Evolutionary conservation across 1,140 invertebrate species (phyloP).

Genomic region (Micrasema minimum): DNA sequence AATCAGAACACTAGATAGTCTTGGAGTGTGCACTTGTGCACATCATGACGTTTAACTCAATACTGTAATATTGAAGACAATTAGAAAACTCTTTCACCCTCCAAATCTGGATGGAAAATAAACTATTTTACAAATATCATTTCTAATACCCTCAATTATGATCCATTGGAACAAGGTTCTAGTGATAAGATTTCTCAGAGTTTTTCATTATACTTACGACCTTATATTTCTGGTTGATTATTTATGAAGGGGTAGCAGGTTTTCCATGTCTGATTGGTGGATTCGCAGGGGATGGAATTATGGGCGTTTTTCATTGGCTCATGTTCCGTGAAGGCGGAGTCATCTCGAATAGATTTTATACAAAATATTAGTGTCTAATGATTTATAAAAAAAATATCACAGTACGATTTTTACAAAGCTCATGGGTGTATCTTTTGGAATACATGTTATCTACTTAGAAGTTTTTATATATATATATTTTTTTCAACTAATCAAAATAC

Average conservation of each 20-base stretch:
- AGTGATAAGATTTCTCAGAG: not conserved
- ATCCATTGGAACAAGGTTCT: not conserved
- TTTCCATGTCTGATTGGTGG: conserved; percentile 30
- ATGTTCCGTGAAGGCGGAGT: conserved; percentile 4
- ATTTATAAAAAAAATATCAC: not conserved
- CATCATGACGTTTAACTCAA: conserved; percentile 15
- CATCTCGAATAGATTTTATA: not conserved
- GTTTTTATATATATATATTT: not conserved
- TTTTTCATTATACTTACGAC: not conserved
- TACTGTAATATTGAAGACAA: not conserved
- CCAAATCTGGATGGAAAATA: not conserved
- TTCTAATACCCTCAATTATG: not conserved
- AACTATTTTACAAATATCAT: not conserved
- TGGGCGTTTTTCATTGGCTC: conserved; percentile 21
- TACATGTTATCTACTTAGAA: not conserved
- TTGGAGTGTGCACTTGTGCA: not conserved
- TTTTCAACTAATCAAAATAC: not conserved
- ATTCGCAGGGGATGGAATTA: conserved; percentile 14
- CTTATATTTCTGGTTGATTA: not conserved
- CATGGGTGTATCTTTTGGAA: not conserved
- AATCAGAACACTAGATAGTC: not conserved
- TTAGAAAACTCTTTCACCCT: conserved; percentile 30
- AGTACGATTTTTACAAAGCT: not conserved
- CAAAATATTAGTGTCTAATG: not conserved
- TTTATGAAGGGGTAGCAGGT: conserved; percentile 32